Evolutionary conservation across 2,888 invertebrate species (phyloP).

Genomic region (Terebella lapidaria): DNA sequence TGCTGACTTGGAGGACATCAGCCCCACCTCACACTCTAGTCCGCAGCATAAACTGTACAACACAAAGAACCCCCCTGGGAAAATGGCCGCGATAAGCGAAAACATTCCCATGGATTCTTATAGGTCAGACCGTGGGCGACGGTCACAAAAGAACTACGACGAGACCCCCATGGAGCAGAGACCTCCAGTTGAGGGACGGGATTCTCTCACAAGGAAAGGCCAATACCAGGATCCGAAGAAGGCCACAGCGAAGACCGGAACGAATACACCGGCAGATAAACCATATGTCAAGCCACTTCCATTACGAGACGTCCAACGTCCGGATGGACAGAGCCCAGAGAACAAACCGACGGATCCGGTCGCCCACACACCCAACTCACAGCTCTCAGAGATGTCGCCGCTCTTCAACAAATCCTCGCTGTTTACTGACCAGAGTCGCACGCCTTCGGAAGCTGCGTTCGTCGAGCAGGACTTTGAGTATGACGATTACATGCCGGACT

Average conservation of each 20-base stretch:
- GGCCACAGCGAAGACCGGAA: neutral
- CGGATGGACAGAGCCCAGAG: constrained; percentile 23
- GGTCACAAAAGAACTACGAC: neutral
- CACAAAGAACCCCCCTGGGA: no score
- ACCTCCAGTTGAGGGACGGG: constrained; percentile 27
- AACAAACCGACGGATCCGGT: constrained; percentile 12
- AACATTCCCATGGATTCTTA: constrained; percentile 16
- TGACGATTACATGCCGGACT: constrained; percentile 26
- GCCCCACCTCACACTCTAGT: constrained; percentile 11
- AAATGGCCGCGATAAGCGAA: constrained; percentile 7
- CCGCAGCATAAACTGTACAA: neutral
- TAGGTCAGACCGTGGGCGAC: constrained; percentile 4
- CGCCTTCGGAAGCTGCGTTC: constrained; percentile 18
- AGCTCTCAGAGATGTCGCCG: constrained; percentile 15
- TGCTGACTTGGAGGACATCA: constrained; percentile 21
- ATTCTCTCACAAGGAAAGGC: constrained; percentile 18
- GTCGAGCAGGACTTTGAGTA: constrained; percentile 25
- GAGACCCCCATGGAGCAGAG: constrained; percentile 13
- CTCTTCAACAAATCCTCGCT: constrained; percentile 14
- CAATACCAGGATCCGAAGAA: neutral
- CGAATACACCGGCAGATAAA: neutral
- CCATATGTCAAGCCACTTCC: constrained; percentile 21
- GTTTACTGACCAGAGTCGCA: constrained; percentile 13
- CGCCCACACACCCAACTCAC: constrained; percentile 17
- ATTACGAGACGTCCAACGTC: constrained; percentile 18